These are phyloP conservation scores for Hirtodrosophila trivittata DNA, from an alignment of 2,888 invertebrate genomes.

Conservation along the genomic window DNA sequence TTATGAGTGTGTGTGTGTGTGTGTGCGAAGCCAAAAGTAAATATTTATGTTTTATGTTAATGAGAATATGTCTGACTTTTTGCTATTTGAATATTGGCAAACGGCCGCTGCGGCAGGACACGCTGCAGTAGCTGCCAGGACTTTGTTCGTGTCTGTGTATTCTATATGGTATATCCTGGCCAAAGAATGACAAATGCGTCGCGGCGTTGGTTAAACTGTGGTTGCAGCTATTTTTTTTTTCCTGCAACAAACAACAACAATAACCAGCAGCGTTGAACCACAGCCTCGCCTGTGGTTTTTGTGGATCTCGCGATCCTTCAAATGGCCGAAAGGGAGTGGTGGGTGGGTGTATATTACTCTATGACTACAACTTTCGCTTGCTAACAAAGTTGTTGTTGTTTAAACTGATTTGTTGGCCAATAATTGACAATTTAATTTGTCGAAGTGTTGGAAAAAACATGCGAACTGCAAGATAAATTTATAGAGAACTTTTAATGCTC, in stretches of 20 bases:
- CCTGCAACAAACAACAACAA: constrained; percentile 36
- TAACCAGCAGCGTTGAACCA: constrained; percentile 36
- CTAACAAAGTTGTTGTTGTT: constrained; percentile 44
- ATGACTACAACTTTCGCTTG: constrained; percentile 55
- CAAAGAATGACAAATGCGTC: constrained; percentile 72
- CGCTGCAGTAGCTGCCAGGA: constrained; percentile 15
- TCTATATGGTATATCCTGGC: constrained; percentile 17
- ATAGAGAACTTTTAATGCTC: constrained; percentile 29
- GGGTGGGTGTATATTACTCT: constrained; percentile 23
- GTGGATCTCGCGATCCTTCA: constrained; percentile 15
- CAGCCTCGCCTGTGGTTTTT: constrained; percentile 40
- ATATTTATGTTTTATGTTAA: constrained; percentile 83
- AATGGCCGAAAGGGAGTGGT: neutral
- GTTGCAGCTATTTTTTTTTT: constrained; percentile 58
- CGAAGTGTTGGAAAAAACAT: constrained; percentile 60
- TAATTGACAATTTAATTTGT: constrained; percentile 83
- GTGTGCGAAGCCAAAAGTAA: constrained; percentile 71
- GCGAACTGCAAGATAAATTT: constrained; percentile 5
- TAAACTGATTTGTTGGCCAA: constrained; percentile 63
- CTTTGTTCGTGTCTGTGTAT: constrained; percentile 17
- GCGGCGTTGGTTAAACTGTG: constrained; percentile 67
- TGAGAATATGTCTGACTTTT: constrained; percentile 82
- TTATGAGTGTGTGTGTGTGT: constrained; percentile 38
- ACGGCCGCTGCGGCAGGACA: constrained; percentile 49
- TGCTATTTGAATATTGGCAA: constrained; percentile 81